These are phyloP conservation scores for Steinernema carpocapsae DNA, from an alignment of 2,888 invertebrate species.

Conservation along the genomic window DNA sequence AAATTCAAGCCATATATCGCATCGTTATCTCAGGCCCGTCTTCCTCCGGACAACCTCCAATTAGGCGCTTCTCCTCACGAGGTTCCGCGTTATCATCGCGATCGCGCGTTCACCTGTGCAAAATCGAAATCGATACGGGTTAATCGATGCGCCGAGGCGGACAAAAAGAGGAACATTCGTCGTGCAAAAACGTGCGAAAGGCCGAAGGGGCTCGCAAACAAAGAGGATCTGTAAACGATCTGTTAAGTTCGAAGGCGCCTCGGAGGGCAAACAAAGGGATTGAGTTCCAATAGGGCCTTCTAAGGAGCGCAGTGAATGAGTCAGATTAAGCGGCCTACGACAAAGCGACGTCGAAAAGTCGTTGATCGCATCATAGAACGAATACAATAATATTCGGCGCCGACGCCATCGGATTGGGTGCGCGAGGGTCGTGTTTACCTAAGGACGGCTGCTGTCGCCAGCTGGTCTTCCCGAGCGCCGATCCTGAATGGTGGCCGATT, in stretches of 20 bases:
- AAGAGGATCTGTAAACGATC: slow-evolving; percentile 22
- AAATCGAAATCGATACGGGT: slow-evolving; percentile 30
- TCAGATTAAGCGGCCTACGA: not conserved
- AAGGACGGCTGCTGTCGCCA: slow-evolving; percentile 5
- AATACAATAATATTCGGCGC: slow-evolving; percentile 26
- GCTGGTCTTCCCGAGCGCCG: slow-evolving; percentile 22
- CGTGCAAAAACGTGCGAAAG: slow-evolving; percentile 31
- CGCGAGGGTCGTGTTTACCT: slow-evolving; percentile 28
- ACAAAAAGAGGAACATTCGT: slow-evolving; percentile 30
- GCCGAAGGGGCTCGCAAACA: slow-evolving; percentile 16
- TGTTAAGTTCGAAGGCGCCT: slow-evolving; percentile 2
- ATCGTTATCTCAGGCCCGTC: slow-evolving; percentile 23
- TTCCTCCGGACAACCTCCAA: not conserved
- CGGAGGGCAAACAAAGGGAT: slow-evolving; percentile 24
- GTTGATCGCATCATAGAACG: not conserved
- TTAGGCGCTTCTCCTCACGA: not conserved
- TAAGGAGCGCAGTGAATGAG: slow-evolving; percentile 1
- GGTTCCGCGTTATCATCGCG: slow-evolving; percentile 19
- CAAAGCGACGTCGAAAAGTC: too few species aligned
- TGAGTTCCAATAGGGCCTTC: not conserved
- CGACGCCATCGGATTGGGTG: slow-evolving; percentile 25
- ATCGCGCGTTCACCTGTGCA: not conserved
- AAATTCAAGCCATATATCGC: slow-evolving; percentile 17
- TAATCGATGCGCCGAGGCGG: slow-evolving; percentile 32
- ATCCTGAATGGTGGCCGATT: not conserved